These are phyloP conservation scores for Perognathus longimembris DNA, from an alignment of 2,113 vertebrate genomes.

Conservation along the genomic window DNA sequence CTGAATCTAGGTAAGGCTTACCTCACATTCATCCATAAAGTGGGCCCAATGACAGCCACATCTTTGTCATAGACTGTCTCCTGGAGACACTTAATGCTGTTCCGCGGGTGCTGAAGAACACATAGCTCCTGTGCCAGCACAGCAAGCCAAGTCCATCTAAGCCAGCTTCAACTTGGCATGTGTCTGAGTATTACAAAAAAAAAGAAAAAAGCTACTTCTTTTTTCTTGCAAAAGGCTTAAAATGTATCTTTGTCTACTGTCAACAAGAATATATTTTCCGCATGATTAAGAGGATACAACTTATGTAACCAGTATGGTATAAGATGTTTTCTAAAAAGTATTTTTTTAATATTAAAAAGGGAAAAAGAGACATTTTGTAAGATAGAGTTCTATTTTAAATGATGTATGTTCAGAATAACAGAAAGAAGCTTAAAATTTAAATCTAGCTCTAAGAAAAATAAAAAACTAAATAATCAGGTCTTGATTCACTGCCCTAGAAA, in stretches of 20 bases:
- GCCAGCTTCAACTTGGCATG: not conserved
- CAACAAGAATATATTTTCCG: slow-evolving; percentile 18
- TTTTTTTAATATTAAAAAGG: slow-evolving; percentile 25
- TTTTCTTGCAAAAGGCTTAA: not conserved
- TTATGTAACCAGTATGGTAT: not conserved
- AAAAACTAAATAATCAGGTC: slow-evolving; percentile 35
- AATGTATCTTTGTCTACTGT: not conserved
- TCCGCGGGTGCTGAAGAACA: not conserved
- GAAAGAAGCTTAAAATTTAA: slow-evolving; percentile 38
- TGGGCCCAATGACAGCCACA: not conserved
- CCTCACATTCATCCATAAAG: not conserved
- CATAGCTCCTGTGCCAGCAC: not conserved
- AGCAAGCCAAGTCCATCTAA: not conserved
- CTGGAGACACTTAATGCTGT: not conserved
- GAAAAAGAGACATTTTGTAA: slow-evolving; percentile 40
- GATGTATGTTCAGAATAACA: not conserved
- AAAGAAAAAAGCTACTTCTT: not conserved
- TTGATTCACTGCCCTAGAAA: slow-evolving; percentile 27
- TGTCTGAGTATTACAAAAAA: not conserved
- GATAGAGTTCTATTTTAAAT: slow-evolving; percentile 26
- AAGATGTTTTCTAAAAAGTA: not conserved
- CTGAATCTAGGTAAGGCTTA: not conserved
- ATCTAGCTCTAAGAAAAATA: slow-evolving; percentile 31
- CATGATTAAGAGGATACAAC: slow-evolving; percentile 19
- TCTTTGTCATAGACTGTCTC: not conserved